Base-by-base conservation (phyloP, 2,888 invertebrate species). In the Deroplatys truncata region DNA sequence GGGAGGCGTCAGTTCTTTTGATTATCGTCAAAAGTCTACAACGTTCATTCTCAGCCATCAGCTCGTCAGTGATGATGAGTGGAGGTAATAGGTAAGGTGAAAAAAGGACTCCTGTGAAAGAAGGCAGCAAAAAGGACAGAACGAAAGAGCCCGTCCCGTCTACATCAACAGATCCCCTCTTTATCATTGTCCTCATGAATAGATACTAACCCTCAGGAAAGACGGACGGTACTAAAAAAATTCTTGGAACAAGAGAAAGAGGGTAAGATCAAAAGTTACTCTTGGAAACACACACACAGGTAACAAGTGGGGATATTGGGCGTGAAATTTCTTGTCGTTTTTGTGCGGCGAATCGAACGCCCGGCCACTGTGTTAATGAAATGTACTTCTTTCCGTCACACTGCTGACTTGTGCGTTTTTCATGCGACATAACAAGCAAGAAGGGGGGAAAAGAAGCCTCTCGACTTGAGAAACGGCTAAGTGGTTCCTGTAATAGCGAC, bases 241-340 rank as follows among this genome's bases (percentile, higher is more conserved):
- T 86, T 86, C 86, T 82, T 31, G 86, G 86, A 86, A 86, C 29
- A 49, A 86, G 31, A 86, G 43, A 72, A 31, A 25, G 29, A 86
- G 56, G 25, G 31, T 29, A 28, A 29, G 29, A 29, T 86, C 29
- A 28, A 72, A 43, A 49, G 86, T 72, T 86, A 86, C 72, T 86
- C 86, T 49, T 72, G 86, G 82, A 86, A 86, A 86, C 82, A 86
- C 29, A n/a, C 29, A 82, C 72, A 86, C 9, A 28, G 20, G 72
- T 86, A 86, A 72, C 86, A 86, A 82, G 56, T 49, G 35, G 56
- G 88, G 89, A 89, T 89, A 90, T 90, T 89, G 88, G 90, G 87
- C 90, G 89, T 90, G 90, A 90, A 90, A 90, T 90, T 89, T 90
- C 90, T 43, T n/a, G 25, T 89, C 89, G 86, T 86, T 87, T 89